Evolutionary conservation across 2,888 invertebrate genomes (phyloP).

Genomic region (Trilocha varians): DNA sequence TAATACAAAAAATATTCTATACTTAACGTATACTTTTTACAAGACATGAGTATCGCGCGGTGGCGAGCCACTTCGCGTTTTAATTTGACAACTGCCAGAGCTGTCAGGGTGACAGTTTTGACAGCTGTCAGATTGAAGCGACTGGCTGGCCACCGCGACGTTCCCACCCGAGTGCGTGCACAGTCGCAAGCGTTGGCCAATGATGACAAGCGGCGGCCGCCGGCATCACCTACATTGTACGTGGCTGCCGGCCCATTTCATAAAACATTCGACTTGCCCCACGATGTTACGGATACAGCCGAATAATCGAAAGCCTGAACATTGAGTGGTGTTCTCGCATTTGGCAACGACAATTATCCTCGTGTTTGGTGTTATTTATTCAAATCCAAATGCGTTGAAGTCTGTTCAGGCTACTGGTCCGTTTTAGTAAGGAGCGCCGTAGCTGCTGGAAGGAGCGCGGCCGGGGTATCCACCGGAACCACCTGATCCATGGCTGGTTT

Average conservation of each 20-base stretch:
- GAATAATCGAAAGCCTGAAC: conserved; percentile 46
- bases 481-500: conserved; percentile 61
- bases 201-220: conserved; percentile 33
- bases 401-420: conserved; percentile 18
- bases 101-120: conserved; percentile 16
- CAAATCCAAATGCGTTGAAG: conserved; percentile 17
- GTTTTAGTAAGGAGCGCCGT: conserved; percentile 77
- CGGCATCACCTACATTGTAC: conserved; percentile 69
- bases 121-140: conserved; percentile 27
- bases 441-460: conserved; percentile 76
- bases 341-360: conserved; percentile 18
- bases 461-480: conserved; percentile 74
- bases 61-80: conserved; percentile 56
- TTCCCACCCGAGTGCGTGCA: conserved; percentile 64
- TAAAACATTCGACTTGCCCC: conserved; percentile 48
- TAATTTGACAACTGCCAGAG: conserved; percentile 15
- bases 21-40: conserved; percentile 67
- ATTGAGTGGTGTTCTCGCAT: conserved; percentile 6
- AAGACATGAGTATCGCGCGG: conserved; percentile 58
- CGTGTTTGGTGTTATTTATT: conserved; percentile 6
- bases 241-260: conserved; percentile 46
- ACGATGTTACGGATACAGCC: conserved; percentile 34
- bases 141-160: conserved; percentile 54
- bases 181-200: conserved; percentile 66
- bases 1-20: conserved; percentile 52